A percentile compares a stretch with the other conserved stretches of the same genome.
Conservation (phyloP, 2,888 invertebrate genomes). For the Nysson spinosus region DNA sequence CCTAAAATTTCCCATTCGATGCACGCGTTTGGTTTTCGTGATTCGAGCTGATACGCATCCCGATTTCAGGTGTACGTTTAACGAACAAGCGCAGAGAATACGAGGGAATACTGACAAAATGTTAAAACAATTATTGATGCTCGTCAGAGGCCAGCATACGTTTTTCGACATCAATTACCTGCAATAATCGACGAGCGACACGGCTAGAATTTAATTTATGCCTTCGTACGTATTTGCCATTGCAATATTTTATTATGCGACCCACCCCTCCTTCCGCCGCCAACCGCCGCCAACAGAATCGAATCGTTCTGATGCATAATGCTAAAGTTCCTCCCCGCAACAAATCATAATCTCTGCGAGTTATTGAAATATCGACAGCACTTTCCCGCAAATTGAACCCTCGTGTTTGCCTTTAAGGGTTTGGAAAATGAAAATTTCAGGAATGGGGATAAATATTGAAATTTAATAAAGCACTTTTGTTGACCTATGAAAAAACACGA, state of each 20-base stretch:
- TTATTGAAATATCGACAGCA: too few relatives aligned
- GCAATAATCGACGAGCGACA: constrained; percentile 14
- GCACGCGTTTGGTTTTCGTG: constrained; percentile 24
- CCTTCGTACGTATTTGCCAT: background rate
- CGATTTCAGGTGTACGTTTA: background rate
- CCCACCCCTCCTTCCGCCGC: too few relatives aligned
- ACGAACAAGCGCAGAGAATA: constrained; percentile 3
- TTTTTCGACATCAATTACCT: constrained; percentile 26
- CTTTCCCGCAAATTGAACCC: too few relatives aligned
- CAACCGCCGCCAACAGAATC: background rate
- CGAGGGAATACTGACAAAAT: constrained; percentile 3
- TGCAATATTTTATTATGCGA: constrained; percentile 18
- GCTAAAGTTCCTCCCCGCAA: background rate
- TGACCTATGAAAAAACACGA: too few relatives aligned
- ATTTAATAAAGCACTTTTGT: too few relatives aligned
- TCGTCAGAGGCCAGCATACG: background rate
- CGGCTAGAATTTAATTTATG: constrained; percentile 21
- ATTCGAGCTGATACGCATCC: constrained; percentile 6
- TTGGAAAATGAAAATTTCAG: too few relatives aligned
- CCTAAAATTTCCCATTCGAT: constrained; percentile 34
- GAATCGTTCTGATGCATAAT: background rate
- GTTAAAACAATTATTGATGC: constrained; percentile 18
- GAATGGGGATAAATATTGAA: too few relatives aligned
- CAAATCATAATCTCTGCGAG: background rate
- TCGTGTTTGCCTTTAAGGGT: background rate